phyloP scores from a whole-genome alignment of 1,140 invertebrate species.

The Anastrepha ludens region DNA sequence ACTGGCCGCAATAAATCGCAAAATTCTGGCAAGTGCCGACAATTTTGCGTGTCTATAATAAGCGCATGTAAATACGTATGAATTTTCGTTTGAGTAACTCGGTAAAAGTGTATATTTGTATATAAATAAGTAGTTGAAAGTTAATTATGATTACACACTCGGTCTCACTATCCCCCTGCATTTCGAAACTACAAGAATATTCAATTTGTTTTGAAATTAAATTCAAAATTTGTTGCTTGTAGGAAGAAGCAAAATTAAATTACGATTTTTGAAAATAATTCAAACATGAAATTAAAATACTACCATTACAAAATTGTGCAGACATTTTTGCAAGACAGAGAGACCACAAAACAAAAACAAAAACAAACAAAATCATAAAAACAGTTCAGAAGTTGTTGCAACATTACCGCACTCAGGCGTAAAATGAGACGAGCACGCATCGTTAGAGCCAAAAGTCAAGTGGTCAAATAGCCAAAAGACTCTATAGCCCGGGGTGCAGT shows the following conservation, averaged over 20 bases:
- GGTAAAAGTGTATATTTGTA: neutral
- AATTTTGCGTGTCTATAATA: slow-evolving; percentile 19
- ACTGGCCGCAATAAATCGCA: slow-evolving; percentile 42
- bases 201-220: slow-evolving; percentile 33
- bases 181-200: neutral
- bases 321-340: slow-evolving; percentile 20
- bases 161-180: neutral
- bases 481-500: neutral
- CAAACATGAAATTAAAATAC: slow-evolving; percentile 52
- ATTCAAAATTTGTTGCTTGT: slow-evolving; percentile 34
- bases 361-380: neutral
- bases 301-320: neutral
- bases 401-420: slow-evolving; percentile 30
- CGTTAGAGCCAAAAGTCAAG: slow-evolving; percentile 49
- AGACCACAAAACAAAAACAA: neutral
- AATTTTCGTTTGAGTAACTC: neutral
- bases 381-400: slow-evolving; percentile 31
- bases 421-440: slow-evolving; percentile 54
- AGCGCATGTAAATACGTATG: neutral
- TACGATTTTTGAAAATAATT: slow-evolving; percentile 45
- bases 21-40: slow-evolving; percentile 23
- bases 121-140: neutral
- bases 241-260: slow-evolving; percentile 46
- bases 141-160: slow-evolving; percentile 30
- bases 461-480: neutral